Evolutionary conservation across 2,888 invertebrate genomes (phyloP), one percentile per base, ranked within the genome.

Genomic region (Apoderus coryli): DNA sequence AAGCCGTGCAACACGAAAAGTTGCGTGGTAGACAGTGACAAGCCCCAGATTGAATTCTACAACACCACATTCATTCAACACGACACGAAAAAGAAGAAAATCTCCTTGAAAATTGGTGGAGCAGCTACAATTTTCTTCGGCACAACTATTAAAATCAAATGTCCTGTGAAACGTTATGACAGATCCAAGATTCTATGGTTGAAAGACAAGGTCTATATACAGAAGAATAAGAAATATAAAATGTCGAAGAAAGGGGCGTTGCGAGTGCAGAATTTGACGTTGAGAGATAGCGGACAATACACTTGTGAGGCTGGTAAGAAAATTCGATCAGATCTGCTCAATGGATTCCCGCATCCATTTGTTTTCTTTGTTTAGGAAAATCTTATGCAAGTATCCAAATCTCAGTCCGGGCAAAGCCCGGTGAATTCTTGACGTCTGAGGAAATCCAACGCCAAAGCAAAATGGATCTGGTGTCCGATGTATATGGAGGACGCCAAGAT

Each of bases 211-310:
- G 74, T 74, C 43, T 72, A 72, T 29, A 63, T 86, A 36, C 66
- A 69, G 14, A 82, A 84, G 48, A 76, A 77, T 1, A 76, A 77
- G 49, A 84, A 86, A 45, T 77, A 79, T 46, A 85, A 86, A 55
- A 81, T 88, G 30, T 88, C 88, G 7, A 82, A 80, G 49, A 89
- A 89, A 62, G 92, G 90, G 9, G 86, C 88, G 14, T 65, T 93
- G 10, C 73, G 86, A 35, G 84, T 93, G 35, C 71, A 79, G 34
- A 78, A 80, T 25, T 72, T 90, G 4, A 72, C 76, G 1, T 72
- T 80, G 43, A 68, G 76, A 3, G 90, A 90, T 56, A 76, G 77
- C 31, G 90, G 89, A 2, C 63, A 77, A 3, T 92, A 89, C 53
- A 80, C 84, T 0, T 92, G 92, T 50, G 71, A 80, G 28, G 85